These are phyloP conservation scores for Lutjanus erythropterus DNA, from an alignment of 2,113 vertebrate species.

Conservation along the genomic window DNA sequence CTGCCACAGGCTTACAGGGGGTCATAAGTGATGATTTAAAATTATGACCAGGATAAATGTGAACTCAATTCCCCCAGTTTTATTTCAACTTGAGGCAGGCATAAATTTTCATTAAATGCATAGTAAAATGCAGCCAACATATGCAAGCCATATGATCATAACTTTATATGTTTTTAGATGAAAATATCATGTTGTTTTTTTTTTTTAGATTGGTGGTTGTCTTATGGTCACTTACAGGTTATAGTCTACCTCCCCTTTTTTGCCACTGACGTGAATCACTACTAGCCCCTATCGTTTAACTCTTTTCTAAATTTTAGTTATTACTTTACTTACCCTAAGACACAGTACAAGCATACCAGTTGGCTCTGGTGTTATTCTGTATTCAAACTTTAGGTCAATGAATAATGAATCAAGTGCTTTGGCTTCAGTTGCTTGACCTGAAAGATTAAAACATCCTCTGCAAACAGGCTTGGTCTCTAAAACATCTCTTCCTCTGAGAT, in stretches of 20 bases:
- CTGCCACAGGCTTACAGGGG: no score
- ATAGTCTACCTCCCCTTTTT: neutral
- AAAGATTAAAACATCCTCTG: conserved; percentile 25
- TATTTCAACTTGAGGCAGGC: neutral
- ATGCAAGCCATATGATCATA: neutral
- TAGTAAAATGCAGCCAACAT: neutral
- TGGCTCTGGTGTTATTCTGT: conserved; percentile 41
- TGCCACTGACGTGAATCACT: neutral
- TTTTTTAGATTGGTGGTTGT: neutral
- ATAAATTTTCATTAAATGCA: neutral
- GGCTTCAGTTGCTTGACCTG: conserved; percentile 63
- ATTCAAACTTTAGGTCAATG: conserved; percentile 67
- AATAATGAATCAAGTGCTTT: conserved; percentile 71
- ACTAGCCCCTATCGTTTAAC: neutral
- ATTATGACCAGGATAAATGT: neutral
- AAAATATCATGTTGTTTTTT: no score
- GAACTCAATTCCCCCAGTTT: neutral
- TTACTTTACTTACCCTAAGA: neutral
- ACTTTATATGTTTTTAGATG: neutral
- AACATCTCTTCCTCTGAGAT: neutral
- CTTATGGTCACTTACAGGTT: neutral
- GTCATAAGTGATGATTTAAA: no score
- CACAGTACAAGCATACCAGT: neutral
- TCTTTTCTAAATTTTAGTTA: neutral
- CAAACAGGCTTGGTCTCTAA: conserved; percentile 11